A percentile compares a stretch with the other conserved stretches of the same genome.
Conservation (phyloP, 2,888 invertebrate genomes). For the Urechis unicinctus region DNA sequence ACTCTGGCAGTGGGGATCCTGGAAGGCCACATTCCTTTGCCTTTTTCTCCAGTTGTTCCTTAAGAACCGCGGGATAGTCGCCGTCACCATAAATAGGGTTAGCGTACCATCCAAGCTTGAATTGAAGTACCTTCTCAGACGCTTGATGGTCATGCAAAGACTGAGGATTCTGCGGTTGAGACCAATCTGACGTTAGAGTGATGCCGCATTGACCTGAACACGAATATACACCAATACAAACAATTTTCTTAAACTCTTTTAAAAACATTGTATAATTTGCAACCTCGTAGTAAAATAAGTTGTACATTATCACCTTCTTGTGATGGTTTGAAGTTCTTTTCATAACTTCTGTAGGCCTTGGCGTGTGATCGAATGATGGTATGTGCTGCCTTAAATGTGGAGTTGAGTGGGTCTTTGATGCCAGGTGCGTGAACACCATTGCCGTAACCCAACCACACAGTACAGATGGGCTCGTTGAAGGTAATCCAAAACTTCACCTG, state of each 20-base stretch:
- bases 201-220: slow-evolving; percentile 18
- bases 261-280: no score
- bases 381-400: slow-evolving; percentile 60
- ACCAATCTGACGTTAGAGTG: slow-evolving; percentile 19
- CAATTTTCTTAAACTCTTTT: no score
- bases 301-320: slow-evolving; percentile 21
- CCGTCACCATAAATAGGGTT: slow-evolving; percentile 40
- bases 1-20: slow-evolving; percentile 35
- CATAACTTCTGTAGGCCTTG: slow-evolving; percentile 56
- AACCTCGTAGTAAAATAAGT: no score
- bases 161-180: slow-evolving; percentile 17
- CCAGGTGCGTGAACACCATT: slow-evolving; percentile 22
- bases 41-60: slow-evolving; percentile 7
- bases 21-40: slow-evolving; percentile 9
- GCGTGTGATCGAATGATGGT: slow-evolving; percentile 63
- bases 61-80: slow-evolving; percentile 21
- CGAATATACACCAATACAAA: no score
- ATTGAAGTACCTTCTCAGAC: slow-evolving; percentile 13
- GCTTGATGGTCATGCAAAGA: slow-evolving; percentile 13
- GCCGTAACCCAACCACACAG: slow-evolving; percentile 20
- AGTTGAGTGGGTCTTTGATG: slow-evolving; percentile 9
- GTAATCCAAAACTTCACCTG: slow-evolving; percentile 63
- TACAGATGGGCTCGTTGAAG: slow-evolving; percentile 63
- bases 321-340: slow-evolving; percentile 11
- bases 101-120: slow-evolving; percentile 38